Evolutionary conservation across 2,797 vertebrate species (phyloP), one percentile per base, ranked within the genome.

Genomic region (Argyrosomus regius): DNA sequence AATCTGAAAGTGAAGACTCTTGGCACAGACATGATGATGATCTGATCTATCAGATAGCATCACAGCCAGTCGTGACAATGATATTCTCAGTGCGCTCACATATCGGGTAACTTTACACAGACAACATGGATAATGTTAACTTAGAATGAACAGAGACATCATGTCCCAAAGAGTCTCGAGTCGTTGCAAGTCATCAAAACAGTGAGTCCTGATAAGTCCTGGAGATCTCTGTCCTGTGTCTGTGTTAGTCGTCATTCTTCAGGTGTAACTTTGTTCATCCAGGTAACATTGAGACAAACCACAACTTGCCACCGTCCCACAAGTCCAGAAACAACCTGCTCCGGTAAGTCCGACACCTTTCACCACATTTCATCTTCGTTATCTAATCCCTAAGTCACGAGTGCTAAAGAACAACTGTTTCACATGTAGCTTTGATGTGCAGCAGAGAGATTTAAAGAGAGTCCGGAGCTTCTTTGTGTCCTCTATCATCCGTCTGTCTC

Each of bases 221-320:
- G 35, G 2, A 39, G 35, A 35, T 9, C 35, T 18, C 8, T 49
- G 54, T 28, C 4, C 20, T 53, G 63, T 35, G 22, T 67, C 1
- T 43, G 3, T 22, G 18, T n/a, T 3, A 53, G 35, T 64, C 18
- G 18, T 26, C 22, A 12, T 41, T 6, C 10, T 43, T 70, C 6
- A 6, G 5, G 2, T 57, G 24, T 80, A 7, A 57, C 31, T 63
- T 49, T 60, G 13, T 67, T 69, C 17, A 31, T 78, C 12, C 85
- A 97, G 97, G 97, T 31, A 97, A 97, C 84, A 96, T 97, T 0
- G 96, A 97, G 89, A 97, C 97, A 57, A 97, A 97, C 90, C 97
- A 97, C 88, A 97, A 96, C 78, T 86, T 97, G 80, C 96, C 97
- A 0, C 95, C 96, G 0, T 96, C 95, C 35, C 93, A 96, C 86